Percentiles rank a stretch among this genome's conserved stretches.
Conservation (phyloP, 2,797 vertebrate genomes). For the Distichodus sexfasciatus region DNA sequence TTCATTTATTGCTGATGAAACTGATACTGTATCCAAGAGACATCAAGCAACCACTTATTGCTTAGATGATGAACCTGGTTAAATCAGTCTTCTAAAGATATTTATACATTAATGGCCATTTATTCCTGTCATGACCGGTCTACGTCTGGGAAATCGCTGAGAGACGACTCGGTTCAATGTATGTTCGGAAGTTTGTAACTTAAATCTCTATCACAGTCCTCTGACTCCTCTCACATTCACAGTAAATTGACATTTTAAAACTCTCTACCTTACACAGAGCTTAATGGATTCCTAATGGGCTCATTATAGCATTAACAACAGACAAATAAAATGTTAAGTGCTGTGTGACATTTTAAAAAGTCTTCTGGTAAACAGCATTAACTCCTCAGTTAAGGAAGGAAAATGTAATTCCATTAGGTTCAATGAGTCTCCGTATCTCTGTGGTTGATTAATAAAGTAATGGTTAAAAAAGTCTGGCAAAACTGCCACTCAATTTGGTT, state of each 20-base stretch:
- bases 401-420: conserved; percentile 38
- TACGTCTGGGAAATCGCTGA: neutral
- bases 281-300: conserved; percentile 50
- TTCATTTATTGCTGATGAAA: too few species aligned
- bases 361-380: conserved; percentile 48
- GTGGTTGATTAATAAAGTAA: conserved; percentile 24
- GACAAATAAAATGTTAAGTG: conserved; percentile 55
- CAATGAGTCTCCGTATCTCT: conserved; percentile 18
- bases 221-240: conserved; percentile 48
- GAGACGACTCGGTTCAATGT: neutral
- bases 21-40: too few species aligned
- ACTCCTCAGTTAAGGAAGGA: conserved; percentile 16
- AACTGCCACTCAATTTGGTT: conserved; percentile 10
- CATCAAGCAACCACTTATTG: neutral
- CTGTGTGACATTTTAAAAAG: conserved; percentile 52
- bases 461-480: conserved; percentile 6
- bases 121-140: neutral
- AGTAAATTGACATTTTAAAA: conserved; percentile 66
- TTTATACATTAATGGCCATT: neutral
- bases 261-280: conserved; percentile 59
- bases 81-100: neutral
- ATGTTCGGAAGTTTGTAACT: neutral
- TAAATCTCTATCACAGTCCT: conserved; percentile 43
- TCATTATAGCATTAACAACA: conserved; percentile 50
- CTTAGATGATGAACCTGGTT: neutral